These are phyloP conservation scores for Toxostoma redivivum DNA, from an alignment of 2,113 vertebrate genomes.

Conservation along the genomic window DNA sequence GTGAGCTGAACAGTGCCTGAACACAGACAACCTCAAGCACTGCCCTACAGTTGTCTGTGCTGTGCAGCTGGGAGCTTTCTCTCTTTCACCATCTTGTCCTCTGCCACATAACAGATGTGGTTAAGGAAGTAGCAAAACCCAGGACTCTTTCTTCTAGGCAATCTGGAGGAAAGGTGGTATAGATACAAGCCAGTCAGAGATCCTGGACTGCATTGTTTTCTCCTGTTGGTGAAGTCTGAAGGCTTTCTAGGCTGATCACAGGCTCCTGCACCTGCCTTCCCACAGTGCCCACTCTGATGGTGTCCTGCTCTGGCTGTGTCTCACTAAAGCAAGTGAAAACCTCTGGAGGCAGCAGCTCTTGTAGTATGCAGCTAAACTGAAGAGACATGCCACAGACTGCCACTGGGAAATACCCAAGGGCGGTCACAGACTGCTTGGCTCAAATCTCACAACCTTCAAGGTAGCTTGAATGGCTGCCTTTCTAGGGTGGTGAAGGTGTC, in stretches of 20 bases:
- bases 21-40: not conserved
- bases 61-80: not conserved
- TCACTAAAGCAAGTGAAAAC: not conserved
- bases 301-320: not conserved
- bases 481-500: not conserved
- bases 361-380: not conserved
- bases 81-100: not conserved
- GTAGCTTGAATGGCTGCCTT: not conserved
- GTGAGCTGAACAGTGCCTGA: not conserved
- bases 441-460: not conserved
- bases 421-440: not conserved
- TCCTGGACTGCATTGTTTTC: not conserved
- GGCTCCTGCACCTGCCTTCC: not conserved
- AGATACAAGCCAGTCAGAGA: not conserved
- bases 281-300: not conserved
- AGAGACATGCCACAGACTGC: not conserved
- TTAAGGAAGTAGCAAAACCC: not conserved
- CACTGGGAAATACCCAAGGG: not conserved
- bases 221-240: not conserved
- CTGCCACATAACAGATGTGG: not conserved
- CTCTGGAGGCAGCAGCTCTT: not conserved
- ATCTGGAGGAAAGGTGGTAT: not conserved
- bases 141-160: not conserved
- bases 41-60: not conserved
- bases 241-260: not conserved